These are phyloP conservation scores for Plodia interpunctella DNA, from an alignment of 1,140 invertebrate species.

Conservation along the genomic window DNA sequence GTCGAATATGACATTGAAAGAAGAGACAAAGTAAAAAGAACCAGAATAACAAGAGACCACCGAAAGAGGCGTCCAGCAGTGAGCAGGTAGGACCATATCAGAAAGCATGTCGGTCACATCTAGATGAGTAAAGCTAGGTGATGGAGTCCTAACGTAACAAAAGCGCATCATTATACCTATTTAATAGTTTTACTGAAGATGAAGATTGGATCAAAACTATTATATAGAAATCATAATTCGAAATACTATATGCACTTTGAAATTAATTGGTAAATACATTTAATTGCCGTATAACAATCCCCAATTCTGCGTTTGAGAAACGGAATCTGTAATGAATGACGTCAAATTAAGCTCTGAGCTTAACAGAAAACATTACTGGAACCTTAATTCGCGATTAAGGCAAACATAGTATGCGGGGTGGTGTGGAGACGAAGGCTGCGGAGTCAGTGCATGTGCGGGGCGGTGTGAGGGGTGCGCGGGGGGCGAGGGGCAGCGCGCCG, in stretches of 20 bases:
- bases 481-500: constrained; percentile 47
- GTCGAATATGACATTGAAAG: no score
- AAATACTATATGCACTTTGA: not conserved
- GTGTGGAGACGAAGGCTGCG: constrained; percentile 71
- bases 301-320: constrained; percentile 23
- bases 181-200: no score
- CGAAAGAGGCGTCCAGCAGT: no score
- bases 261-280: constrained; percentile 9
- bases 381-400: constrained; percentile 75
- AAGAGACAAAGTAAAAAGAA: no score
- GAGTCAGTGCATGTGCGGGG: constrained; percentile 61
- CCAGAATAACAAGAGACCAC: no score
- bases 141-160: no score
- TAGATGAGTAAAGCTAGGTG: no score
- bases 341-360: constrained; percentile 68
- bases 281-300: constrained; percentile 15
- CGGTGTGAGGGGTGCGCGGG: constrained; percentile 34
- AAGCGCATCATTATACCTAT: no score
- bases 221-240: no score
- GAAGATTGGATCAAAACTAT: no score
- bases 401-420: constrained; percentile 76
- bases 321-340: constrained; percentile 51
- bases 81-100: no score
- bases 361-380: constrained; percentile 70
- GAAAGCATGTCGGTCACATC: no score